Evolutionary conservation across 2,888 invertebrate genomes (phyloP).

Genomic region (Malachius bipustulatus): DNA sequence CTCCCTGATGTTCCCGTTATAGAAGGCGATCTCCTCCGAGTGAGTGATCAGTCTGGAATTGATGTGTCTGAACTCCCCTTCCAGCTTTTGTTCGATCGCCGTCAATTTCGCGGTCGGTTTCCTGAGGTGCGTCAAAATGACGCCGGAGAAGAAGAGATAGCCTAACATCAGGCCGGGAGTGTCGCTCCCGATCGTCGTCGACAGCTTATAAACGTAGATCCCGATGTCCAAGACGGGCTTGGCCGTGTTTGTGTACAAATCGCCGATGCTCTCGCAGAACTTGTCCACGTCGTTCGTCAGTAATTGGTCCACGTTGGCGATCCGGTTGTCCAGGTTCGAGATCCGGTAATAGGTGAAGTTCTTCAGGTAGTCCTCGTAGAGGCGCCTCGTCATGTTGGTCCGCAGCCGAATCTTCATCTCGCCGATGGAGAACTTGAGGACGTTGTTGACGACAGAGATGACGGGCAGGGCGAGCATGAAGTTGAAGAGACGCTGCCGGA

Average conservation of each 20-base stretch:
- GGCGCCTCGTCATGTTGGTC: slow-evolving; percentile 73
- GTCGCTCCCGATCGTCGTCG: slow-evolving; percentile 74
- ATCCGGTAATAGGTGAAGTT: slow-evolving; percentile 96
- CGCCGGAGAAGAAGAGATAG: slow-evolving; percentile 79
- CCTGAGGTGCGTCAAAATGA: slow-evolving; percentile 73
- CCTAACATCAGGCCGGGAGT: slow-evolving; percentile 82
- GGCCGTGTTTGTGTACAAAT: slow-evolving; percentile 91
- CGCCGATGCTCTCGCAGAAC: slow-evolving; percentile 91
- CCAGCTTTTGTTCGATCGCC: slow-evolving; percentile 85
- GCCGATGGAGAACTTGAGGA: slow-evolving; percentile 88
- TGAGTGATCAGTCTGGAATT: slow-evolving; percentile 93
- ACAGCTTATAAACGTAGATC: slow-evolving; percentile 84
- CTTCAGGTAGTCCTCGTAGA: slow-evolving; percentile 89
- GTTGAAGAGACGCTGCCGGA: slow-evolving; percentile 60
- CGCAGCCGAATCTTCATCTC: slow-evolving; percentile 85
- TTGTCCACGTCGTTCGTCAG: slow-evolving; percentile 94
- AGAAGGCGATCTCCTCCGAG: slow-evolving; percentile 86
- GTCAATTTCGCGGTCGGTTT: slow-evolving; percentile 82
- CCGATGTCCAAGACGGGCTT: slow-evolving; percentile 92
- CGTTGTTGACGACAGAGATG: slow-evolving; percentile 86
- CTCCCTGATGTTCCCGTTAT: slow-evolving; percentile 75
- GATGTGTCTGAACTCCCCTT: slow-evolving; percentile 95
- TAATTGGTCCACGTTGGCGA: slow-evolving; percentile 91
- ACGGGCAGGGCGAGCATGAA: slow-evolving; percentile 80
- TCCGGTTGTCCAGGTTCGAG: slow-evolving; percentile 87